phyloP scores from a whole-genome alignment of 2,888 invertebrate species.

The Blastobasis adustella region DNA sequence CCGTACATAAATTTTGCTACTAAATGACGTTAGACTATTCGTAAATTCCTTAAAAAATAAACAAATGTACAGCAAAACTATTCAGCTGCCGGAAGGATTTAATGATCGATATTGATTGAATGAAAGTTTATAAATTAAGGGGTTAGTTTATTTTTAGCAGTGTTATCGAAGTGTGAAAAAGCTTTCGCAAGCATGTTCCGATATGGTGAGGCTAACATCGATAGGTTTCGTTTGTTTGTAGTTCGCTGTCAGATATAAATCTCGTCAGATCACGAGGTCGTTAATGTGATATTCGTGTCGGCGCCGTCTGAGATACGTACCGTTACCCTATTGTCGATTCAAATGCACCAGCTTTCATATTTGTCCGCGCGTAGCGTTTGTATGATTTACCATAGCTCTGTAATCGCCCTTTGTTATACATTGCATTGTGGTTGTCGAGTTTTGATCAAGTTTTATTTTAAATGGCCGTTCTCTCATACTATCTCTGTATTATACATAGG shows the following conservation, averaged over 20 bases:
- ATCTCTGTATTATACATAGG: no score
- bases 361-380: conserved; percentile 41
- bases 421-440: no score
- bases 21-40: no score
- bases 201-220: no score
- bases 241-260: conserved; percentile 63
- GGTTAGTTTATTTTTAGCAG: neutral
- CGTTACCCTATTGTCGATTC: conserved; percentile 70
- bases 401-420: conserved; percentile 7
- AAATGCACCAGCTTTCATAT: conserved; percentile 62
- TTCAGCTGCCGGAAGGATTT: neutral
- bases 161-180: neutral
- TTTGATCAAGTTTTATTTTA: no score
- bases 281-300: conserved; percentile 72
- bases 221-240: conserved; percentile 26
- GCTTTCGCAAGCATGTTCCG: neutral
- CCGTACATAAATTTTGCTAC: no score
- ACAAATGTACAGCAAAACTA: neutral
- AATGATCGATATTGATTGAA: neutral
- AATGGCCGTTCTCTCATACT: no score
- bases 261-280: conserved; percentile 67
- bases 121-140: neutral
- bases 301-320: conserved; percentile 54
- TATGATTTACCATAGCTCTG: conserved; percentile 42
- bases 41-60: no score